Conservation (phyloP, 2,113 vertebrate genomes). For the Crotalus tigris region DNA sequence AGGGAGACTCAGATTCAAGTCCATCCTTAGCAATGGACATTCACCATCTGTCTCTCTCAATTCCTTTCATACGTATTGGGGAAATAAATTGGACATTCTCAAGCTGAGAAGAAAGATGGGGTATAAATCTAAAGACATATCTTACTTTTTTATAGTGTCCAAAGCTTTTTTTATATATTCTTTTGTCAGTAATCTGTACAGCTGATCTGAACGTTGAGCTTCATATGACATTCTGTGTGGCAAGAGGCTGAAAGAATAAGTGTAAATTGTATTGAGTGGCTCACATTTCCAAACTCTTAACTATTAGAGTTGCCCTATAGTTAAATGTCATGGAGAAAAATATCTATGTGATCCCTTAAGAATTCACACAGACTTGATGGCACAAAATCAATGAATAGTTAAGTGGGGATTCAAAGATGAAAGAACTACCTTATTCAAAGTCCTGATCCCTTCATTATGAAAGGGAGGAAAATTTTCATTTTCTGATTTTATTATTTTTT, state of each 20-base stretch:
- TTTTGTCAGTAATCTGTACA: neutral
- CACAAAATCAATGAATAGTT: neutral
- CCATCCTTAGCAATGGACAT: neutral
- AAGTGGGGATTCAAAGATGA: neutral
- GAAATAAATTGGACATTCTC: neutral
- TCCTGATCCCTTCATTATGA: neutral
- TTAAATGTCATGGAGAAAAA: neutral
- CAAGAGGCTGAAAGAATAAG: neutral
- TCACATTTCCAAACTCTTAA: neutral
- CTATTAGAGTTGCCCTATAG: neutral
- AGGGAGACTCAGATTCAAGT: neutral
- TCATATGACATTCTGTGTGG: neutral
- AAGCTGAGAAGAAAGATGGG: neutral
- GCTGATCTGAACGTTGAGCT: neutral
- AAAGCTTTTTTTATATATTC: neutral
- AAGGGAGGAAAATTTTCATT: neutral
- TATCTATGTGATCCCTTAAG: neutral
- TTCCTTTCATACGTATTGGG: neutral
- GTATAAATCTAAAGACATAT: neutral
- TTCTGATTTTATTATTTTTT: neutral
- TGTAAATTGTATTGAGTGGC: neutral
- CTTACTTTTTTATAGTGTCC: neutral
- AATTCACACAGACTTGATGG: neutral
- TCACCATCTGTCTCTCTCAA: neutral
- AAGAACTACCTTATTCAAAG: neutral